Base-by-base conservation (phyloP, 92 coral and sea anemone species). In the Scolanthus callimorphus region DNA sequence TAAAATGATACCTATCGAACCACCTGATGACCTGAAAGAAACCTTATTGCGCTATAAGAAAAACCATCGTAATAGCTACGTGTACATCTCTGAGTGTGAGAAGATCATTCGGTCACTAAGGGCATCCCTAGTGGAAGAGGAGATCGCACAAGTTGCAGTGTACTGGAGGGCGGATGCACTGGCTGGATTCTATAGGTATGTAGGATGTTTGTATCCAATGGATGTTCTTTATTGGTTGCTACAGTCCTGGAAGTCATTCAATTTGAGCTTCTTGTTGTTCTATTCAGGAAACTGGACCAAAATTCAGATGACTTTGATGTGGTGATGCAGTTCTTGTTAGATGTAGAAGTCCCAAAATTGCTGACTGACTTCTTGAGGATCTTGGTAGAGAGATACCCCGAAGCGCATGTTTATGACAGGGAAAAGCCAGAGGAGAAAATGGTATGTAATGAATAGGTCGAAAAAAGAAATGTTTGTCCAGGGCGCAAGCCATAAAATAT, bases 71-170 rank as follows among this genome's bases (percentile, higher is more conserved):
- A 44, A 47, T 17, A 29, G 55, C 3, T 55, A 73, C 27, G 66
- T 65, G 19, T 73, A 73, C 19, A 38, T 73, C 51, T 64, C 80
- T 21, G 80, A 73, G 55, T 29, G 58, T 29, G 80, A 73, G 60
- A 73, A 73, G 63, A 50, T 73, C 20, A 55, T 73, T 31, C 54
- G 67, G 31, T 38, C 56, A 37, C 74, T 73, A 65, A 53, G 66
- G 41, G 29, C 58, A 1, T 29, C 24, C 31, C 59, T 55, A 31
- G 29, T 31, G 2, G 50, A 51, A 26, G 66, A 69, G 24, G 46
- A 73, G 57, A 44, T 73, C 37, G 80, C 74, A 27, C 28, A 51
- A 25, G 55, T 31, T n/a, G 80, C 22, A 31, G 73, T 69, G 25
- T 73, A 49, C 49, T 73, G 73, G 73, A 63, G 65, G 57, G 67